These are phyloP conservation scores for Aegotheles bennettii DNA, from an alignment of 2,113 vertebrate species.

Conservation along the genomic window DNA sequence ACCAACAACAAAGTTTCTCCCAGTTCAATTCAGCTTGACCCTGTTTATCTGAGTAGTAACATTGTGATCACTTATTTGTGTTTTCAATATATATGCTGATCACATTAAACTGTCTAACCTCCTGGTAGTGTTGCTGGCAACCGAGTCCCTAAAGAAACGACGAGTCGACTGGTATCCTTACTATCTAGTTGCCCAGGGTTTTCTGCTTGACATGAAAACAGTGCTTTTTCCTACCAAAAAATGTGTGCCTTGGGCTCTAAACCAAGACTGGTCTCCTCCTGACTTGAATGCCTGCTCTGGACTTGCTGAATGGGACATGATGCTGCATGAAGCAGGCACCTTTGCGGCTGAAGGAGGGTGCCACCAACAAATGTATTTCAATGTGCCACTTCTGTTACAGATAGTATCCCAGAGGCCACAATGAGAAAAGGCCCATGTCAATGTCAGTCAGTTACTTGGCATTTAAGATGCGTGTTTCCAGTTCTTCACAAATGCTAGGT, in stretches of 20 bases:
- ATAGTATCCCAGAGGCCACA: neutral
- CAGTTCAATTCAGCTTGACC: neutral
- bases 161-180: neutral
- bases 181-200: neutral
- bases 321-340: neutral
- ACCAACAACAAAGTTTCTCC: neutral
- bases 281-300: neutral
- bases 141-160: neutral
- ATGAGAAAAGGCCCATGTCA: neutral
- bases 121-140: neutral
- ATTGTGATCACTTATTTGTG: neutral
- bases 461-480: neutral
- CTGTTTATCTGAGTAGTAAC: neutral
- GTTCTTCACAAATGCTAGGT: neutral
- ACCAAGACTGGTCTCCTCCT: neutral
- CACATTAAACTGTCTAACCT: neutral
- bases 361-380: neutral
- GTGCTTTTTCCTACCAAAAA: neutral
- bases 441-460: neutral
- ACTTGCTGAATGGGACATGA: neutral
- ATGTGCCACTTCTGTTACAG: neutral
- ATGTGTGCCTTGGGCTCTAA: neutral
- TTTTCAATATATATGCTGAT: neutral
- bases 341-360: neutral
- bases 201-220: neutral